These are phyloP conservation scores for Aurelia aurita DNA, from an alignment of 30 jellyfish, hydroid and myxozoan species.

Conservation along the genomic window DNA sequence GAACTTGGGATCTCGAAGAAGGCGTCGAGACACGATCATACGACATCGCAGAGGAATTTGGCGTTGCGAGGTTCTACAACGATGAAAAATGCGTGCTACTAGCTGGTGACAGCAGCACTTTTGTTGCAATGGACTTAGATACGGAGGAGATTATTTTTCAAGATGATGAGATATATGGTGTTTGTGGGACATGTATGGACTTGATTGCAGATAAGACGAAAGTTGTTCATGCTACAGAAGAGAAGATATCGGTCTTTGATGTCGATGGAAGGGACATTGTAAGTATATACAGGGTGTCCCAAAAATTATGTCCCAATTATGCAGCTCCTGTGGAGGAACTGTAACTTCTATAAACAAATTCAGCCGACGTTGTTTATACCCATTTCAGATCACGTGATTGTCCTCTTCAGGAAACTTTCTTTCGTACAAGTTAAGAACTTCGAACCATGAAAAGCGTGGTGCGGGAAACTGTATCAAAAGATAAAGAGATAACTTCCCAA, in stretches of 20 bases:
- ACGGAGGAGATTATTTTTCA: background rate
- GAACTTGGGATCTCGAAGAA: conserved; percentile 75
- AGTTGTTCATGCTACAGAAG: background rate
- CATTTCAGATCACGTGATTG: too few species aligned
- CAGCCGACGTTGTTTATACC: too few species aligned
- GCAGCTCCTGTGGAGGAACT: too few species aligned
- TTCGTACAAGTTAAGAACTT: too few species aligned
- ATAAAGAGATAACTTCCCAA: too few species aligned
- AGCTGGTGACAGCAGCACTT: conserved; percentile 40
- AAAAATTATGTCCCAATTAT: too few species aligned
- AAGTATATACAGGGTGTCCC: too few species aligned
- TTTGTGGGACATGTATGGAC: background rate
- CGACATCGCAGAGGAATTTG: conserved; percentile 13
- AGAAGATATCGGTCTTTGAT: background rate
- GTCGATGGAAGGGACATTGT: conserved; percentile 2
- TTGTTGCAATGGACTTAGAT: conserved; percentile 4
- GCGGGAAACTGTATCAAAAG: too few species aligned
- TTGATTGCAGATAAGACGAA: background rate
- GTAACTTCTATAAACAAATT: too few species aligned
- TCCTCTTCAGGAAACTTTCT: too few species aligned
- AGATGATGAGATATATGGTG: background rate
- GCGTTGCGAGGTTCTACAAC: conserved; percentile 4
- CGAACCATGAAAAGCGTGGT: too few species aligned
- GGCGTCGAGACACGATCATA: conserved; percentile 69
- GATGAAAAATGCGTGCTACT: conserved; percentile 57